These are phyloP conservation scores for Drosophila testacea DNA, from an alignment of 2,888 invertebrate genomes.

Conservation along the genomic window DNA sequence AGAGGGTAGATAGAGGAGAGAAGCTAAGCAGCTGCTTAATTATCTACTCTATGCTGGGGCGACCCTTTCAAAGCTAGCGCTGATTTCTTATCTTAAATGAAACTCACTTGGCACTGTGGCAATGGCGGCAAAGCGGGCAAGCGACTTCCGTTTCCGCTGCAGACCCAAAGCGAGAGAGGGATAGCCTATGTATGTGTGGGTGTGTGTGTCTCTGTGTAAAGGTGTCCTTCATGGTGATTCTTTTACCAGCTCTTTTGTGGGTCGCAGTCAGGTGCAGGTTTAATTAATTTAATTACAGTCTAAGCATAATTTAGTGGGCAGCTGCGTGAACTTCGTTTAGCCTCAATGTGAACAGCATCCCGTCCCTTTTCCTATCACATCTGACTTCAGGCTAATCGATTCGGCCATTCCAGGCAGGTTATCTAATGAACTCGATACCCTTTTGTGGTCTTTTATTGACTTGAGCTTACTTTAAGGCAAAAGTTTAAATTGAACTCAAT, in stretches of 20 bases:
- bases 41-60: conserved; percentile 53
- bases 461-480: conserved; percentile 31
- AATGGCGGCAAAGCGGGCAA: conserved; percentile 20
- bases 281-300: conserved; percentile 84
- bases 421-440: conserved; percentile 44
- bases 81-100: conserved; percentile 78
- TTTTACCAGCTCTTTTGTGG: conserved; percentile 47
- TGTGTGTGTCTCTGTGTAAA: conserved; percentile 1
- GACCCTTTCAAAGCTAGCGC: conserved; percentile 63
- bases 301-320: conserved; percentile 80
- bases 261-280: conserved; percentile 71
- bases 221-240: conserved; percentile 49
- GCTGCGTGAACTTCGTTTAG: conserved; percentile 65
- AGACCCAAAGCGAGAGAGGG: conserved; percentile 7
- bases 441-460: conserved; percentile 28
- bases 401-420: conserved; percentile 18
- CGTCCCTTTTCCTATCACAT: background rate
- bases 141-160: conserved; percentile 62
- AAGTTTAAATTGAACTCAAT: background rate
- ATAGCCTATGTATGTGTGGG: background rate
- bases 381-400: conserved; percentile 64
- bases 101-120: conserved; percentile 55
- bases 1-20: background rate
- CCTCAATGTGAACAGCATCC: conserved; percentile 2
- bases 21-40: conserved; percentile 75